A percentile compares a stretch with the other conserved stretches of the same genome.
Evolutionary conservation across 2,797 vertebrate species (phyloP).

Genomic region (Orientallactaga sibirica): DNA sequence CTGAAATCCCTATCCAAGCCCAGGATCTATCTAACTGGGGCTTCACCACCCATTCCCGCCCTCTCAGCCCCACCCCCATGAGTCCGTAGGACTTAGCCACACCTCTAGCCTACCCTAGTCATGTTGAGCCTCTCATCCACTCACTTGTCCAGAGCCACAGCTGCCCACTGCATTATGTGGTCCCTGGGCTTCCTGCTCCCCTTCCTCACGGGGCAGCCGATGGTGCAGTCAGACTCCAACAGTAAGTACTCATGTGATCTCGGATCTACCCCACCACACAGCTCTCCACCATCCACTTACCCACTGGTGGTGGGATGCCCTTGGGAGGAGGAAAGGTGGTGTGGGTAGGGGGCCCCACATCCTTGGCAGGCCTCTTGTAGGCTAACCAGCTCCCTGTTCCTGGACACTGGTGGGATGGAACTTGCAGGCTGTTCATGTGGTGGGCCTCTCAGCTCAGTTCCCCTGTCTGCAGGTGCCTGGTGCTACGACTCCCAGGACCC

Average conservation of each 20-base stretch:
- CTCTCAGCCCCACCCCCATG: background rate
- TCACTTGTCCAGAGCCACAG: background rate
- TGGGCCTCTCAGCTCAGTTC: background rate
- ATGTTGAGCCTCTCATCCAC: too few relatives aligned
- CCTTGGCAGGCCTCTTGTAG: background rate
- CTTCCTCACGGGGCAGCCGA: fast-evolving
- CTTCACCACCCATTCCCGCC: background rate
- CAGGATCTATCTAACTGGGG: background rate
- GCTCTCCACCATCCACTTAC: background rate
- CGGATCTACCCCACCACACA: background rate
- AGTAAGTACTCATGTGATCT: background rate
- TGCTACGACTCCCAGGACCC: constrained; percentile 85
- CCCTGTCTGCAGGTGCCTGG: constrained; percentile 80
- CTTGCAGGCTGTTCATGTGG: background rate
- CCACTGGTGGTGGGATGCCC: too few relatives aligned
- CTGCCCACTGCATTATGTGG: background rate
- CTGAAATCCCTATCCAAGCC: background rate
- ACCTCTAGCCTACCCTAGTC: background rate
- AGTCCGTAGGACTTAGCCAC: background rate
- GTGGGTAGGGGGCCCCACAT: background rate
- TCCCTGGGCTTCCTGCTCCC: background rate
- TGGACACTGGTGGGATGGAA: background rate
- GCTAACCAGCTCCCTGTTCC: background rate
- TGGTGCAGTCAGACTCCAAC: fast-evolving
- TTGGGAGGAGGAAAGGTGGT: background rate